Conservation (phyloP, 2,113 vertebrate species). For the Clarias magur region DNA sequence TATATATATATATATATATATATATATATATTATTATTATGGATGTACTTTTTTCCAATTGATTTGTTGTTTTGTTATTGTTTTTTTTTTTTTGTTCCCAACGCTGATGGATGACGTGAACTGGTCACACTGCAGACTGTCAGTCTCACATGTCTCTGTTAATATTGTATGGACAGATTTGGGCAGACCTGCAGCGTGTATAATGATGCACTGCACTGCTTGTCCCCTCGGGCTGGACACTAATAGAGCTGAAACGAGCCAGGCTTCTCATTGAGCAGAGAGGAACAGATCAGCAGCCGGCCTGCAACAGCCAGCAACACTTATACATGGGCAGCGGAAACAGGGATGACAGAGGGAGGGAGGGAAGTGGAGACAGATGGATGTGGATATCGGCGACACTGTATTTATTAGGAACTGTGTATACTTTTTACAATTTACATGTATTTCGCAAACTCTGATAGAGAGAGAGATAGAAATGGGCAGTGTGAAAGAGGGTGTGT, state of each 20-base stretch:
- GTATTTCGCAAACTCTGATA: neutral
- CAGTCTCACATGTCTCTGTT: constrained; percentile 13
- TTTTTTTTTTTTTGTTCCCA: neutral
- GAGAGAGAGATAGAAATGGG: neutral
- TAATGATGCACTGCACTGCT: constrained; percentile 26
- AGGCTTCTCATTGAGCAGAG: constrained; percentile 23
- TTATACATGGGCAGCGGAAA: neutral
- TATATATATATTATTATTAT: no score
- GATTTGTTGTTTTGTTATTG: neutral
- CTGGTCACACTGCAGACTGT: neutral
- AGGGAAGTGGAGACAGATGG: neutral
- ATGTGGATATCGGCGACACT: neutral
- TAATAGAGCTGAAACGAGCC: constrained; percentile 34
- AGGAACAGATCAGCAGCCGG: constrained; percentile 28
- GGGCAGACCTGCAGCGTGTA: constrained; percentile 18
- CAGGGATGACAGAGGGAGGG: neutral
- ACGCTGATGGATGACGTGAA: neutral
- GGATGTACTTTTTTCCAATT: neutral
- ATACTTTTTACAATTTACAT: neutral
- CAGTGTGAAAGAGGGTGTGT: neutral
- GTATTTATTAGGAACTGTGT: neutral
- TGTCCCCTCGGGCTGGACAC: constrained; percentile 30
- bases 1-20: no score
- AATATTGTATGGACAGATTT: neutral
- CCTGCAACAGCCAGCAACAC: constrained; percentile 32